Evolutionary conservation across 2,888 invertebrate genomes (phyloP).

Genomic region (Lochmaea capreae): DNA sequence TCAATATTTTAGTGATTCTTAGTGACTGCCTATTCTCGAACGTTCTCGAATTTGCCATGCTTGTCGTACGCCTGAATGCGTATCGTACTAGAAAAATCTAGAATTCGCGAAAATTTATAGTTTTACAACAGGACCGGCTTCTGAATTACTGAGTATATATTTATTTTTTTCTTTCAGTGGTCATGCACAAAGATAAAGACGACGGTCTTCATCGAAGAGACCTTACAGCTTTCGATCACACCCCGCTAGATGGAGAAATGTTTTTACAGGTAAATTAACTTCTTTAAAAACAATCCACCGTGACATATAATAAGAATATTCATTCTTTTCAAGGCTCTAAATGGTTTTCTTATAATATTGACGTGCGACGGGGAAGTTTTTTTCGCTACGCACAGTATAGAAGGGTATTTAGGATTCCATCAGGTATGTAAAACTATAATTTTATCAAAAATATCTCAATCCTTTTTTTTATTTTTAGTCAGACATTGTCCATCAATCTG

Average conservation of each 20-base stretch:
- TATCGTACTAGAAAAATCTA: too few species aligned
- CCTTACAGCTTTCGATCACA: constrained; percentile 89
- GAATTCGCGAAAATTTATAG: too few species aligned
- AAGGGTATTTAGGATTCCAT: constrained; percentile 99
- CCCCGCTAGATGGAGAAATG: constrained; percentile 93
- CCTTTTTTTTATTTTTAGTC: constrained; percentile 69
- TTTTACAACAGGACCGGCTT: too few species aligned
- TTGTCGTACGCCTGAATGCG: too few species aligned
- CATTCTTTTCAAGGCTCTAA: constrained; percentile 83
- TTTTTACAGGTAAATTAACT: constrained; percentile 84
- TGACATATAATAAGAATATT: too few species aligned
- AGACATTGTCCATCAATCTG: constrained; percentile 99
- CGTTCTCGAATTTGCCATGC: too few species aligned
- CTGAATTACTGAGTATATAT: too few species aligned
- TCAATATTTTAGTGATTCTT: too few species aligned
- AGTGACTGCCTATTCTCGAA: too few species aligned
- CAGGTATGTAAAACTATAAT: constrained; percentile 77
- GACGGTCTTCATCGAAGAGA: constrained; percentile 79
- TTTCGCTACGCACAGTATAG: constrained; percentile 99
- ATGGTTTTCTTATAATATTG: constrained; percentile 98
- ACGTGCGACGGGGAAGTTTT: constrained; percentile 99
- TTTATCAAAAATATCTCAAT: too few species aligned
- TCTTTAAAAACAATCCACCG: not conserved
- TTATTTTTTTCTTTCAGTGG: constrained; percentile 80
- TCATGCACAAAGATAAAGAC: constrained; percentile 90